A percentile compares a stretch with the other conserved stretches of the same genome.
Evolutionary conservation across 2,797 vertebrate species (phyloP).

Genomic region (Xiphophorus birchmanni): DNA sequence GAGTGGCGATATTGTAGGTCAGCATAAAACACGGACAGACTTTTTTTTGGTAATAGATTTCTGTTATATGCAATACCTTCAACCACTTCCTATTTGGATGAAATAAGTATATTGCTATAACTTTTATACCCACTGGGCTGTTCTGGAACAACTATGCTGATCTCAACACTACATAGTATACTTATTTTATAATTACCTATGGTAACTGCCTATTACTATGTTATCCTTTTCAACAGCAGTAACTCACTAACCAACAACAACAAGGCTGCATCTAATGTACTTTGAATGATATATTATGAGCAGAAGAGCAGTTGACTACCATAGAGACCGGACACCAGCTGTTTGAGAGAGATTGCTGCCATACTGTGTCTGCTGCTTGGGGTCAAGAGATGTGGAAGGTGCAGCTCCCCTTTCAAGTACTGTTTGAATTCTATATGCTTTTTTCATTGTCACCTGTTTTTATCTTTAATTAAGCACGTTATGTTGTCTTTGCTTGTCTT

Average conservation of each 20-base stretch:
- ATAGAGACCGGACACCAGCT: background rate
- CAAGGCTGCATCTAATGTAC: background rate
- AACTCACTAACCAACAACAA: background rate
- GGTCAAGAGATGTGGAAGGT: background rate
- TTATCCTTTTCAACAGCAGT: background rate
- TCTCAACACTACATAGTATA: background rate
- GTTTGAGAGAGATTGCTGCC: background rate
- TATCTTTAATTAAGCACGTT: background rate
- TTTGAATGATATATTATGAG: background rate
- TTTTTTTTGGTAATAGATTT: background rate
- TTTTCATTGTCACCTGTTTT: background rate
- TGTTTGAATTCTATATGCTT: background rate
- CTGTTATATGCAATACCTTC: background rate
- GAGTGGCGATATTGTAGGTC: background rate
- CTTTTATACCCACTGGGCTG: background rate
- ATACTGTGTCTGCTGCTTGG: background rate
- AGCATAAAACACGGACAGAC: background rate
- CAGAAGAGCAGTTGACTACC: background rate
- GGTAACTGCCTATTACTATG: background rate
- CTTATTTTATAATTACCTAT: background rate
- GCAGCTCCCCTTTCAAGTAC: conserved; percentile 1
- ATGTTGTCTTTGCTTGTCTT: background rate
- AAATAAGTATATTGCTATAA: background rate
- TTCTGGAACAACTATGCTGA: background rate
- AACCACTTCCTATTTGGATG: background rate